Conservation (phyloP, 1,140 invertebrate genomes). For the Melitaea cinxia region DNA sequence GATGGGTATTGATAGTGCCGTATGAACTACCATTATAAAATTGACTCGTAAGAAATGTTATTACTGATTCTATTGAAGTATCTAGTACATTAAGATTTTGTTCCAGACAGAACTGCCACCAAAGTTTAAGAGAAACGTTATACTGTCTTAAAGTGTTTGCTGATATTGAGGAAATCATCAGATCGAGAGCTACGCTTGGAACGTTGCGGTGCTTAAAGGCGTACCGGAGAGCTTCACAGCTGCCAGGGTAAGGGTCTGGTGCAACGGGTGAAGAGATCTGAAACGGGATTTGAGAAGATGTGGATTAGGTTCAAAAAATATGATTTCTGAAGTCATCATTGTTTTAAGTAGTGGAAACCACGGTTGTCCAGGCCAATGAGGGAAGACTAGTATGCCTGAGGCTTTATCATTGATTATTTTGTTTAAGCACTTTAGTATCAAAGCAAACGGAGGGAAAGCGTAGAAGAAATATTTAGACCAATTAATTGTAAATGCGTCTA, state of each 20-base stretch:
- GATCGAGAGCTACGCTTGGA: not conserved
- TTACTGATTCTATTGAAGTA: not conserved
- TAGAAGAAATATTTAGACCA: not conserved
- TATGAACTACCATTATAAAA: not conserved
- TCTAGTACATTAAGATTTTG: slow-evolving; percentile 34
- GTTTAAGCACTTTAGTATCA: not conserved
- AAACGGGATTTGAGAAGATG: not conserved
- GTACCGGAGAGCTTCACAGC: not conserved
- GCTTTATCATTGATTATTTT: not conserved
- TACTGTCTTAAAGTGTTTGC: not conserved
- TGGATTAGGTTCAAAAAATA: not conserved
- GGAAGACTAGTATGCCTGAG: not conserved
- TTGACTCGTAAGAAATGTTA: not conserved
- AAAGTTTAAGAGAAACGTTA: not conserved
- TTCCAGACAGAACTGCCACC: no score
- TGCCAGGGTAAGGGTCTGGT: not conserved
- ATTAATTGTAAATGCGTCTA: not conserved
- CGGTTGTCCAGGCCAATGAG: not conserved
- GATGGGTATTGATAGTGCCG: not conserved
- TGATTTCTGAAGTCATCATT: not conserved
- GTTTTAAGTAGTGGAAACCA: not conserved
- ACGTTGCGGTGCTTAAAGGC: not conserved
- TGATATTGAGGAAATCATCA: not conserved
- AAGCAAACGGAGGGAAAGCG: not conserved
- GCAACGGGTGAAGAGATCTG: not conserved